Percentiles rank a stretch among this genome's conserved stretches.
phyloP scores from a whole-genome alignment of 2,797 vertebrate species.

The Sciurus carolinensis region DNA sequence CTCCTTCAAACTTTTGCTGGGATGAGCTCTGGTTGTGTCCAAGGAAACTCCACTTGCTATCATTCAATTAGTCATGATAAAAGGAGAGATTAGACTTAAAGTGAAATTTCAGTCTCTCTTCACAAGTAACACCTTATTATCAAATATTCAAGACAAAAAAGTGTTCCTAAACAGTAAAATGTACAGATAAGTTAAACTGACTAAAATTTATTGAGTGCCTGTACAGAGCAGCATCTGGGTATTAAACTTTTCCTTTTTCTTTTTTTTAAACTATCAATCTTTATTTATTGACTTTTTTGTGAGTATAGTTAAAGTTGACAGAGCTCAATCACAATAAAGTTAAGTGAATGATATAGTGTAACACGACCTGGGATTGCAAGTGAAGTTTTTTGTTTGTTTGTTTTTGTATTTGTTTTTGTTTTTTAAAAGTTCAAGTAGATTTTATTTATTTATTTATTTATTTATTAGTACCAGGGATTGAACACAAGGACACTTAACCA shows the following conservation, averaged over 20 bases:
- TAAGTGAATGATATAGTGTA: constrained; percentile 94
- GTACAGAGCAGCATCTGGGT: background rate
- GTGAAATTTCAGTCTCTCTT: constrained; percentile 2
- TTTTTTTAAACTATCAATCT: constrained; percentile 92
- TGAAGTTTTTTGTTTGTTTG: constrained; percentile 86
- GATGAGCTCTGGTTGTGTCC: background rate
- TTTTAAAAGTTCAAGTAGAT: no score
- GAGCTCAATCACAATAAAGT: constrained; percentile 98
- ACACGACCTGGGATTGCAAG: constrained; percentile 88
- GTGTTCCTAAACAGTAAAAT: background rate
- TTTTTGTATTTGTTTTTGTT: no score
- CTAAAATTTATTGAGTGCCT: background rate
- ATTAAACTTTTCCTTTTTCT: background rate
- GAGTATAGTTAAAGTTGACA: constrained; percentile 97
- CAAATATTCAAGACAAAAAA: background rate
- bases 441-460: no score
- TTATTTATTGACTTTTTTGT: constrained; percentile 95
- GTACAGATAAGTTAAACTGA: background rate
- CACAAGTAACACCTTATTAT: background rate
- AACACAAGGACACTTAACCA: no score
- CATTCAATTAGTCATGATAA: background rate
- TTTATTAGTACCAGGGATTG: no score
- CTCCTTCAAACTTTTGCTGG: background rate
- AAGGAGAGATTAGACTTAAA: background rate
- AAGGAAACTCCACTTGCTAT: background rate